Percentiles rank a stretch among this genome's conserved stretches.
phyloP scores from a whole-genome alignment of 2,797 vertebrate species.

The Gephyroberyx darwinii region DNA sequence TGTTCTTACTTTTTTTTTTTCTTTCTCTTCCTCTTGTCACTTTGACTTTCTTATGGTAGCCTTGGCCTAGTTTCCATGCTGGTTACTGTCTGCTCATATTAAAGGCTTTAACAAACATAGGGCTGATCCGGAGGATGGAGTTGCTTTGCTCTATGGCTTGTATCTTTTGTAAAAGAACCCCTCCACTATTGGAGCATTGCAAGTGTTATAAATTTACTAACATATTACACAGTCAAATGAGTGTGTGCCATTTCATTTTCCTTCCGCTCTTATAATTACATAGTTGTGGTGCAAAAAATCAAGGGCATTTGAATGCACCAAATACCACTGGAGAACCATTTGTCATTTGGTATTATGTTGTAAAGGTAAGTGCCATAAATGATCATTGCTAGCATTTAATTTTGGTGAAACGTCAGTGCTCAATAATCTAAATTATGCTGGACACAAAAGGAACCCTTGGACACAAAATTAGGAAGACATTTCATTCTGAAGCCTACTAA shows the following conservation, averaged over 20 bases:
- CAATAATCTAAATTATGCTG: constrained; percentile 49
- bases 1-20: constrained; percentile 8
- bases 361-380: constrained; percentile 37
- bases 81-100: constrained; percentile 64
- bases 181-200: background rate
- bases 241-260: constrained; percentile 10
- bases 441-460: constrained; percentile 55
- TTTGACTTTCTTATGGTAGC: constrained; percentile 53
- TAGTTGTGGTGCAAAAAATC: constrained; percentile 1
- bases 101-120: constrained; percentile 34
- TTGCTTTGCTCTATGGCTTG: constrained; percentile 27
- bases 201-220: background rate
- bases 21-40: constrained; percentile 41
- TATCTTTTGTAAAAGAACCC: constrained; percentile 18
- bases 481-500: constrained; percentile 69
- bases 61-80: constrained; percentile 61
- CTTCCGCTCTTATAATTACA: constrained; percentile 15
- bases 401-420: constrained; percentile 43
- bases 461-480: constrained; percentile 63
- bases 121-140: constrained; percentile 12
- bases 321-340: constrained; percentile 17
- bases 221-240: background rate
- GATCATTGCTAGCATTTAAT: constrained; percentile 50
- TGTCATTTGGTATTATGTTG: constrained; percentile 36
- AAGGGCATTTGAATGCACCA: constrained; percentile 15